Evolutionary conservation across 1,140 invertebrate genomes (phyloP).

Genomic region (Paraescarpia echinospica): DNA sequence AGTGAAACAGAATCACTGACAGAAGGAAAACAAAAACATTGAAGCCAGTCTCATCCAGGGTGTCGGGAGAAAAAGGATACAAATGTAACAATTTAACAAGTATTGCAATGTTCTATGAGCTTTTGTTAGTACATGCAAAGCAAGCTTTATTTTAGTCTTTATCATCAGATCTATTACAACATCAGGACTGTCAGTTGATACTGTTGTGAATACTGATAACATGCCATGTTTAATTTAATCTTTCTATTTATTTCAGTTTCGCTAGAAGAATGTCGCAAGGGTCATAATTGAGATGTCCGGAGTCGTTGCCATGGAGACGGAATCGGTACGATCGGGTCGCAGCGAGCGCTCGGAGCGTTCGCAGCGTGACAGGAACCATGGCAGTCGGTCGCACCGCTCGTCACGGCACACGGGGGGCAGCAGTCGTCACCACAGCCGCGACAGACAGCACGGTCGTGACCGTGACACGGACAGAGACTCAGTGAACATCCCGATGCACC

Average conservation of each 20-base stretch:
- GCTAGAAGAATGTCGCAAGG: not conserved
- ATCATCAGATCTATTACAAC: too few relatives aligned
- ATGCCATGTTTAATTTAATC: not conserved
- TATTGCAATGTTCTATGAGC: too few relatives aligned
- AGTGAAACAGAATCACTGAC: too few relatives aligned
- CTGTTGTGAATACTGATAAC: not conserved
- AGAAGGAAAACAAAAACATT: too few relatives aligned
- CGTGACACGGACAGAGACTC: constrained; percentile 31
- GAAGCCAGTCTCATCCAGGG: too few relatives aligned
- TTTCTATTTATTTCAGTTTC: not conserved
- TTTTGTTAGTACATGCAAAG: too few relatives aligned
- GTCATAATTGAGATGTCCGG: not conserved
- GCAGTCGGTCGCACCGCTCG: not conserved
- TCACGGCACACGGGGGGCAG: constrained; percentile 43
- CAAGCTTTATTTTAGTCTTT: too few relatives aligned
- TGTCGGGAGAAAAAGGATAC: too few relatives aligned
- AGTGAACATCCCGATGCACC: constrained; percentile 30
- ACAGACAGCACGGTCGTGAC: constrained; percentile 20
- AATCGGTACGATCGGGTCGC: constrained; percentile 54
- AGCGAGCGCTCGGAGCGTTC: constrained; percentile 56
- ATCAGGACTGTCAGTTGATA: too few relatives aligned
- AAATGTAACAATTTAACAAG: too few relatives aligned
- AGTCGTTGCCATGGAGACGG: constrained; percentile 33
- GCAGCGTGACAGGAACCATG: constrained; percentile 11
- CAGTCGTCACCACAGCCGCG: constrained; percentile 39